Percentiles rank a stretch among this genome's conserved stretches.
Conservation (phyloP, 2,888 invertebrate species). For the Marronus borbonicus region DNA sequence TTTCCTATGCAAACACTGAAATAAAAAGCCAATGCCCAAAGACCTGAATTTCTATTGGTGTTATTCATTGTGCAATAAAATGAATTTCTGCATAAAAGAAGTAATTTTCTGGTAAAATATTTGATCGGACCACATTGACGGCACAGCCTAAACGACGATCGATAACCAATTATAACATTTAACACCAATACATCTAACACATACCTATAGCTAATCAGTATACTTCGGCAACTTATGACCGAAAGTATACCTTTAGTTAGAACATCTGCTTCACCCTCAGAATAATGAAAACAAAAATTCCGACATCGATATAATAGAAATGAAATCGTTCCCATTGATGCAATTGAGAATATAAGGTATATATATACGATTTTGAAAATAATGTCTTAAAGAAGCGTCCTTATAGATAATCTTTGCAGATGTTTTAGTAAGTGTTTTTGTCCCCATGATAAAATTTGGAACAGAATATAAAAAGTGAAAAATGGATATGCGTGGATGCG, state of each 20-base stretch:
- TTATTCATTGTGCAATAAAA: too few species aligned
- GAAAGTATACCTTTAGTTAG: conserved; percentile 4
- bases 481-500: background rate
- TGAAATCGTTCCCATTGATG: conserved; percentile 8
- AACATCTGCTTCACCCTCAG: conserved; percentile 5
- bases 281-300: background rate
- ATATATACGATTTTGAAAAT: background rate
- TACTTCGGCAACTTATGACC: too few species aligned
- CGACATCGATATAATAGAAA: conserved; percentile 1
- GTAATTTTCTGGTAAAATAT: too few species aligned
- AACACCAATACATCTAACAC: too few species aligned
- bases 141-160: too few species aligned
- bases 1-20: too few species aligned
- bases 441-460: background rate
- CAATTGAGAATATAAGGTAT: background rate
- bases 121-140: too few species aligned
- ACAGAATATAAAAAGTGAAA: background rate
- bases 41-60: too few species aligned
- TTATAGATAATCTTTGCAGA: background rate
- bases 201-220: too few species aligned
- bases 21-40: too few species aligned
- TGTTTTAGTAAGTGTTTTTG: background rate
- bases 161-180: too few species aligned
- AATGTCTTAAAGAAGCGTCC: background rate
- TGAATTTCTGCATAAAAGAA: too few species aligned